Conservation (phyloP, 2,113 vertebrate genomes). For the Columba livia region DNA sequence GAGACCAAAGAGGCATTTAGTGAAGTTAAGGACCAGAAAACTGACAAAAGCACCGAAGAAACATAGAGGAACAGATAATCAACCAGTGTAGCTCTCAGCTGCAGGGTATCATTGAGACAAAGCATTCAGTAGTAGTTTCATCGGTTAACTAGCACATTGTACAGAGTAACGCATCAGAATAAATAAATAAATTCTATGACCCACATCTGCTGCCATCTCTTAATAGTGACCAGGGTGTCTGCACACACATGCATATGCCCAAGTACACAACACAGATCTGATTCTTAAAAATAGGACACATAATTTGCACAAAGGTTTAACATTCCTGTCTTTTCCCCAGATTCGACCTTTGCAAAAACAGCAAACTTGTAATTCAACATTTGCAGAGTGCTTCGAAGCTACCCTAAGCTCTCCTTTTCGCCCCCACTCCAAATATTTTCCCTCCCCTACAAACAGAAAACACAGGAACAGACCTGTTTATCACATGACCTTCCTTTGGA, state of each 20-base stretch:
- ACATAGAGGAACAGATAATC: not conserved
- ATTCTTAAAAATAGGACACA: not conserved
- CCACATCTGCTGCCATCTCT: not conserved
- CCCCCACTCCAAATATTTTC: not conserved
- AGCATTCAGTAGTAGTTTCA: not conserved
- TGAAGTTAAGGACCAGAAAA: not conserved
- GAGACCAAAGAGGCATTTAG: not conserved
- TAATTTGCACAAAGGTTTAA: not conserved
- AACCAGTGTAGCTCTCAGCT: not conserved
- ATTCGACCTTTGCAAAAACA: not conserved
- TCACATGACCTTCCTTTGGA: slow-evolving; percentile 17
- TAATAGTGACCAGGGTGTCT: not conserved
- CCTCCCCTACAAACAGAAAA: slow-evolving; percentile 15
- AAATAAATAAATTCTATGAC: not conserved
- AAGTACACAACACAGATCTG: not conserved
- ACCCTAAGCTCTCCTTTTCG: not conserved
- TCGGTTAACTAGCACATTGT: not conserved
- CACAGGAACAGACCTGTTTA: slow-evolving; percentile 51
- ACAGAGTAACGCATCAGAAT: not conserved
- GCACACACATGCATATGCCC: not conserved
- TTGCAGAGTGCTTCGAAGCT: not conserved
- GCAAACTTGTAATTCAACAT: not conserved
- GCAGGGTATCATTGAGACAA: not conserved
- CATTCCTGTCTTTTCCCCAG: not conserved
- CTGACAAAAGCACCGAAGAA: not conserved